Evolutionary conservation across 2,113 vertebrate genomes (phyloP).

Genomic region (Paraplagusia blochii): DNA sequence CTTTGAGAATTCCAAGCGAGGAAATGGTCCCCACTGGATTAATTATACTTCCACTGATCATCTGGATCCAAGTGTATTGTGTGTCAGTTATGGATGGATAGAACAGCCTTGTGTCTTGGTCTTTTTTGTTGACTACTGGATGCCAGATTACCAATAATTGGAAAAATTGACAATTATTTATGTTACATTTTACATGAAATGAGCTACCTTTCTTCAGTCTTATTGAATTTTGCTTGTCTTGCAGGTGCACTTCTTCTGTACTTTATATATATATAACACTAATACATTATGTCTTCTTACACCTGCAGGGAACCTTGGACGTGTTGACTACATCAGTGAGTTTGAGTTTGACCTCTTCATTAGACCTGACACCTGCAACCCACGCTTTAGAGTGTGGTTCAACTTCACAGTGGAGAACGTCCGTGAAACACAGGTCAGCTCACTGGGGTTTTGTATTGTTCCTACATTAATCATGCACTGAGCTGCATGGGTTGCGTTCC

Average conservation of each 20-base stretch:
- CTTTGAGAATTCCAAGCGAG: constrained; percentile 37
- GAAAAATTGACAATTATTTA: background rate
- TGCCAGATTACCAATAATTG: background rate
- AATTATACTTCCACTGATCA: constrained; percentile 60
- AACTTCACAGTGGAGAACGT: constrained; percentile 97
- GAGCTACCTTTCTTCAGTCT: too few species aligned
- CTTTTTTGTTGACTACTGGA: constrained; percentile 1
- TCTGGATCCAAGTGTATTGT: constrained; percentile 33
- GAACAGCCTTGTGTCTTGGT: constrained; percentile 20
- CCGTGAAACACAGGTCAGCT: constrained; percentile 86
- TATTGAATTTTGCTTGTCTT: background rate
- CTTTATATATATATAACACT: constrained; percentile 4
- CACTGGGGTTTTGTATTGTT: background rate
- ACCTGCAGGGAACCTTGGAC: constrained; percentile 88
- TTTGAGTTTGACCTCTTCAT: constrained; percentile 98
- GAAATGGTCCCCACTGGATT: constrained; percentile 47
- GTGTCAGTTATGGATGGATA: constrained; percentile 43
- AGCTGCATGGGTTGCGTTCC: background rate
- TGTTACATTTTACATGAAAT: too few species aligned
- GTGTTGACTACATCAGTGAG: constrained; percentile 90
- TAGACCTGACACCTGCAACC: constrained; percentile 95
- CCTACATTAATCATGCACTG: background rate
- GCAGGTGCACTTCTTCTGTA: background rate
- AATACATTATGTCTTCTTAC: constrained; percentile 25
- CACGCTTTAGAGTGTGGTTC: constrained; percentile 98